phyloP scores from a whole-genome alignment of 2,888 invertebrate genomes.

The Pelosia muscerda region DNA sequence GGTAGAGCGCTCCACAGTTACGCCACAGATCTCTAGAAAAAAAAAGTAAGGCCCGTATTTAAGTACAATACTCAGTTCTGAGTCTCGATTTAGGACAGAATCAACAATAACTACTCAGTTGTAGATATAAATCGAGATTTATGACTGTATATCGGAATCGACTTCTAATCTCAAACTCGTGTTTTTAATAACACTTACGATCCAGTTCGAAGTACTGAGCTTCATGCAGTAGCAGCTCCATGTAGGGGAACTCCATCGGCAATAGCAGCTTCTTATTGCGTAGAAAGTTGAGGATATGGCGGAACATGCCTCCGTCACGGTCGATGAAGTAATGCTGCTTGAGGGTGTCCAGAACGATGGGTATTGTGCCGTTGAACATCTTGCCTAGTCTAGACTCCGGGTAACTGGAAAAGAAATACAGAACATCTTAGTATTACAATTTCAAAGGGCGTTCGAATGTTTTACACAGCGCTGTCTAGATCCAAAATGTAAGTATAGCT shows the following conservation, averaged over 20 bases:
- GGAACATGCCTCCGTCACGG: slow-evolving; percentile 98
- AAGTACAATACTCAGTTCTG: no score
- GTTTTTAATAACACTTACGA: slow-evolving; percentile 89
- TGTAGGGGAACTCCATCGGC: slow-evolving; percentile 94
- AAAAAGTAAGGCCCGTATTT: no score
- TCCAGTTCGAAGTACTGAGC: slow-evolving; percentile 96
- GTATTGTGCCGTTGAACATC: slow-evolving; percentile 97
- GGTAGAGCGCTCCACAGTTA: no score
- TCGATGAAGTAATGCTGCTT: slow-evolving; percentile 99
- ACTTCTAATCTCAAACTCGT: no score
- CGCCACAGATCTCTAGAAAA: no score
- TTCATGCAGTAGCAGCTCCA: slow-evolving; percentile 96
- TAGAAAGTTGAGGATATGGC: slow-evolving; percentile 98
- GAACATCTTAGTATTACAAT: slow-evolving; percentile 19
- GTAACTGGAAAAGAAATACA: slow-evolving; percentile 88
- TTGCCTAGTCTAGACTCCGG: slow-evolving; percentile 96
- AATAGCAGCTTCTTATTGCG: slow-evolving; percentile 95
- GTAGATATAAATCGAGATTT: no score
- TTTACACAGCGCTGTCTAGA: no score
- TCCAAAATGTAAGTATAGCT: no score
- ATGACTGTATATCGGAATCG: no score
- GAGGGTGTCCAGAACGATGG: slow-evolving; percentile 97
- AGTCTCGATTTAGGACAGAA: no score
- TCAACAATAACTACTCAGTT: no score
- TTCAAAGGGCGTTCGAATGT: no score